These are phyloP conservation scores for Odontomachus brunneus DNA, from an alignment of 1,140 invertebrate genomes.

Conservation along the genomic window DNA sequence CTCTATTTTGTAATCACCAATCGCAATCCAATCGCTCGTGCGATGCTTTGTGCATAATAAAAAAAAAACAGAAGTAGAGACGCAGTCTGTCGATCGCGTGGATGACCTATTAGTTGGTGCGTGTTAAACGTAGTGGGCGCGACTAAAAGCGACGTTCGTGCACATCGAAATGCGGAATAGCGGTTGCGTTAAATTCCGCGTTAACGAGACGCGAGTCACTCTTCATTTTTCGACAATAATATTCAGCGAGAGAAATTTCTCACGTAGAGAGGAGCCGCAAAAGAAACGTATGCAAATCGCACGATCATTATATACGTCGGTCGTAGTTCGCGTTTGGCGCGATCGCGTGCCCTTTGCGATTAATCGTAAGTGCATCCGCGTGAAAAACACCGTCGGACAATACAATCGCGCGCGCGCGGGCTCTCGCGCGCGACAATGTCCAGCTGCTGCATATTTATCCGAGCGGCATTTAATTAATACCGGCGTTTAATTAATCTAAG, in stretches of 20 bases:
- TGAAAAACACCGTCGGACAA: conserved; percentile 38
- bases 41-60: too few relatives aligned
- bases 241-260: neutral
- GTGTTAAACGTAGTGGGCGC: too few relatives aligned
- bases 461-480: conserved; percentile 48
- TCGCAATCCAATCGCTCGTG: too few relatives aligned
- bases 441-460: conserved; percentile 33
- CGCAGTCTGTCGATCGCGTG: too few relatives aligned
- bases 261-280: neutral
- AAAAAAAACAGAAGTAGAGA: too few relatives aligned
- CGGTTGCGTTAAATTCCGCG: conserved; percentile 2
- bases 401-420: conserved; percentile 8
- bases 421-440: neutral
- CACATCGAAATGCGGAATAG: neutral
- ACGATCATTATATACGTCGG: conserved; percentile 23
- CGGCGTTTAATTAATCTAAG: conserved; percentile 66
- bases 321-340: conserved; percentile 4
- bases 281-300: conserved; percentile 38
- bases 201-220: neutral
- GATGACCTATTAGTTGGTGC: too few relatives aligned
- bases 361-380: conserved; percentile 35
- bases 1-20: too few relatives aligned
- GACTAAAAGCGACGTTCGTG: too few relatives aligned
- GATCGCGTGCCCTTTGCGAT: conserved; percentile 36
- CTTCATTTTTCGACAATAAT: conserved; percentile 17